Conservation (phyloP, 2,888 invertebrate species). For the Patella caerulea region DNA sequence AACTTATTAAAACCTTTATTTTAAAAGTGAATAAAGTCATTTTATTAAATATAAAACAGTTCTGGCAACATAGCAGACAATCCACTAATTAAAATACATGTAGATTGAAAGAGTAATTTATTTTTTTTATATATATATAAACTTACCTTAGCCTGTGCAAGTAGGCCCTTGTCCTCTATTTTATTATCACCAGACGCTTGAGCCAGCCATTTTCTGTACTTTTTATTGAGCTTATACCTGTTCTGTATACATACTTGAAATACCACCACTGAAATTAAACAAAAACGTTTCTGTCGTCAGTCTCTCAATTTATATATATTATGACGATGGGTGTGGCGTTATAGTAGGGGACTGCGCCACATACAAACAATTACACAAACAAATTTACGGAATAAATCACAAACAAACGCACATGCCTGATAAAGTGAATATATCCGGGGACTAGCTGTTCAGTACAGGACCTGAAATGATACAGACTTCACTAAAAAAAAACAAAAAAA, state of each 20-base stretch:
- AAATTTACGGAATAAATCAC: slow-evolving; percentile 12
- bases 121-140: too few species aligned
- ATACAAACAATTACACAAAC: slow-evolving; percentile 12
- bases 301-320: neutral
- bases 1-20: too few species aligned
- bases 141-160: slow-evolving; percentile 53
- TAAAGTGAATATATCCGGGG: neutral
- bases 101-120: too few species aligned
- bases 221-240: slow-evolving; percentile 71
- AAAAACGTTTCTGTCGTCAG: neutral
- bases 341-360: neutral
- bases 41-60: too few species aligned
- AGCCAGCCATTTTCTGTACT: slow-evolving; percentile 54
- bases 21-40: too few species aligned
- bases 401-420: neutral
- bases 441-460: too few species aligned
- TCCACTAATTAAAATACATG: too few species aligned
- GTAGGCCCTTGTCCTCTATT: slow-evolving; percentile 47
- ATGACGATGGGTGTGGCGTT: too few species aligned
- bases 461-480: too few species aligned
- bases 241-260: slow-evolving; percentile 72
- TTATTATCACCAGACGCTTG: slow-evolving; percentile 30
- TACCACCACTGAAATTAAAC: slow-evolving; percentile 58
- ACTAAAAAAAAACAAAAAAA: too few species aligned
- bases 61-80: too few species aligned